Conservation (phyloP, 2,888 invertebrate species). For the Luffia ferchaultella region DNA sequence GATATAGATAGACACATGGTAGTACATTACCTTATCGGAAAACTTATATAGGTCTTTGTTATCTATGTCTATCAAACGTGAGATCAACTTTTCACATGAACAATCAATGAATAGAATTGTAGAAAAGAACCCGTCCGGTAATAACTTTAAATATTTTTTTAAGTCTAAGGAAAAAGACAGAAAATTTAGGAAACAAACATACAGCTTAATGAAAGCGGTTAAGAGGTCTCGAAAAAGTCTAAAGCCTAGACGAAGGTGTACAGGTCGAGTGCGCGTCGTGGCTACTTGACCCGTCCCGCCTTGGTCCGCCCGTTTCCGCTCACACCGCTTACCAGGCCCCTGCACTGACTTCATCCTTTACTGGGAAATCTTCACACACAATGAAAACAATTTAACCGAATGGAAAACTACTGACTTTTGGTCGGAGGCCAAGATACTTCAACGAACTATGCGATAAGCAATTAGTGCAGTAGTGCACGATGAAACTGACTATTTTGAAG, state of each 20-base stretch:
- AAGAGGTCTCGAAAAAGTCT: conserved; percentile 45
- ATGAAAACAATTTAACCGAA: neutral
- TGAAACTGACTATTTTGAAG: too few relatives aligned
- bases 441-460: too few relatives aligned
- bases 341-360: neutral
- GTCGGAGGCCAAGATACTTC: neutral
- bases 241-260: conserved; percentile 41
- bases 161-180: too few relatives aligned
- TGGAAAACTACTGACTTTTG: neutral
- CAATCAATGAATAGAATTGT: too few relatives aligned
- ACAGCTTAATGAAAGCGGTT: conserved; percentile 47
- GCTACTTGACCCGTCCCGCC: conserved; percentile 43
- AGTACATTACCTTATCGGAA: too few relatives aligned
- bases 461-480: too few relatives aligned
- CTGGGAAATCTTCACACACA: neutral
- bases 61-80: too few relatives aligned
- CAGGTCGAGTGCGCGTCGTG: conserved; percentile 48
- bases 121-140: too few relatives aligned
- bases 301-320: conserved; percentile 2
- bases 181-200: conserved; percentile 21
- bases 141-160: too few relatives aligned
- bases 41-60: too few relatives aligned
- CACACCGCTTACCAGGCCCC: neutral
- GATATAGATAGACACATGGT: conserved; percentile 23
- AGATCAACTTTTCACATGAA: too few relatives aligned